Base-by-base conservation (phyloP, 2,797 vertebrate genomes). In the Halcyon chelicuti region DNA sequence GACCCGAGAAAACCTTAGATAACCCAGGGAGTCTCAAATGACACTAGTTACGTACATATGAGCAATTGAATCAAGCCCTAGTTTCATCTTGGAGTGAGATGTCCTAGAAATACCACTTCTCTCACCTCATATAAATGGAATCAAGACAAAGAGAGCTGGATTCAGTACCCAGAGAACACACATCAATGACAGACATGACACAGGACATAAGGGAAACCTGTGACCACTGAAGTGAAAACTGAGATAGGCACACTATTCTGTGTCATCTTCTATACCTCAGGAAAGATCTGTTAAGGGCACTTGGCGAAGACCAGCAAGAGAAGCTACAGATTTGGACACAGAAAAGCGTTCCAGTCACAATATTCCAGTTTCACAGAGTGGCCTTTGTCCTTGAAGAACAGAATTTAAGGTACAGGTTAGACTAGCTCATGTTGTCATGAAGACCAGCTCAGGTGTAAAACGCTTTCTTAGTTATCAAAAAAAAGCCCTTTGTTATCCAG, bases 151-250 rank as follows among this genome's bases (percentile, higher is more conserved):
- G 9, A 31, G 39, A 93, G 47, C 6, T 33, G n/a, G 31, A 72
- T 22, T 72, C 21, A 54, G 29, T 20, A 39, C 42, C 70, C 6
- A 7, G 66, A 70, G 37, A 84, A 74, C 5, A 22, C 44, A 29
- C 0, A 0, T 42, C 2, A 1, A 35, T 39, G n/a, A n/a, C 28
- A 73, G 60, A 62, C 17, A 37, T 3, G 16, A 47, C 39, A 46
- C 51, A 39, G 37, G 18, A 65, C 2, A 0, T 2, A 39, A 29
- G 10, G 9, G 22, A 57, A 72, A 23, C 22, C 15, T 81, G 9
- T 35, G 46, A 7, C 33, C 20, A 17, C 49, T 57, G 52, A 75
- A 54, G 47, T n/a, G 39, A 90, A 86, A 84, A 18, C 15, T 81
- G 29, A 6, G 25, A 52, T 7, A 26, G 77, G 14, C 26, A 3